phyloP scores from a whole-genome alignment of 2,888 invertebrate species.

The Theretra japonica region DNA sequence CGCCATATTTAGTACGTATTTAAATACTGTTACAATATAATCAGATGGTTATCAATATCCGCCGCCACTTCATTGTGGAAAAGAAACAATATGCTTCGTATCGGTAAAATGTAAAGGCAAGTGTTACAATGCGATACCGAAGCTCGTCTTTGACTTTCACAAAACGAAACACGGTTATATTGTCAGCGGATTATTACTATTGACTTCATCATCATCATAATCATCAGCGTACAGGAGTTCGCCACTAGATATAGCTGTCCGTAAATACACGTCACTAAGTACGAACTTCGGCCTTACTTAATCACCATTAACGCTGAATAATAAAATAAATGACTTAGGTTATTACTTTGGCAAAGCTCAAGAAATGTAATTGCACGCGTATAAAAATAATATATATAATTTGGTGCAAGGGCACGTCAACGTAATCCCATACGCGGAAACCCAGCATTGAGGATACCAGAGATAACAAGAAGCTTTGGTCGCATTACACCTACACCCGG shows the following conservation, averaged over 20 bases:
- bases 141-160: background rate
- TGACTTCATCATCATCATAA: no score
- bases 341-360: no score
- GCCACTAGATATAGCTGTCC: no score
- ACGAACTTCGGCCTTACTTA: no score
- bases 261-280: no score
- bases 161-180: background rate
- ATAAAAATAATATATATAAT: background rate
- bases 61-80: constrained; percentile 7
- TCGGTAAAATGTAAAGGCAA: constrained; percentile 30
- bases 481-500: background rate
- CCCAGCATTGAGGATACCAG: background rate
- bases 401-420: background rate
- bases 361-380: background rate
- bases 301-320: no score
- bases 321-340: no score
- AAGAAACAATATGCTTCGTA: constrained; percentile 2
- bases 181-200: no score
- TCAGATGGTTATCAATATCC: constrained; percentile 23
- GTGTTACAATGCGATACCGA: background rate
- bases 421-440: background rate
- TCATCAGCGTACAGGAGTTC: no score
- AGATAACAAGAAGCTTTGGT: constrained; percentile 1
- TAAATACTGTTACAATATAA: constrained; percentile 22
- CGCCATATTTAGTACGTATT: constrained; percentile 20